Percentiles rank a stretch among this genome's conserved stretches.
phyloP scores from a whole-genome alignment of 2,113 vertebrate genomes.

The Emydocephalus ijimae region DNA sequence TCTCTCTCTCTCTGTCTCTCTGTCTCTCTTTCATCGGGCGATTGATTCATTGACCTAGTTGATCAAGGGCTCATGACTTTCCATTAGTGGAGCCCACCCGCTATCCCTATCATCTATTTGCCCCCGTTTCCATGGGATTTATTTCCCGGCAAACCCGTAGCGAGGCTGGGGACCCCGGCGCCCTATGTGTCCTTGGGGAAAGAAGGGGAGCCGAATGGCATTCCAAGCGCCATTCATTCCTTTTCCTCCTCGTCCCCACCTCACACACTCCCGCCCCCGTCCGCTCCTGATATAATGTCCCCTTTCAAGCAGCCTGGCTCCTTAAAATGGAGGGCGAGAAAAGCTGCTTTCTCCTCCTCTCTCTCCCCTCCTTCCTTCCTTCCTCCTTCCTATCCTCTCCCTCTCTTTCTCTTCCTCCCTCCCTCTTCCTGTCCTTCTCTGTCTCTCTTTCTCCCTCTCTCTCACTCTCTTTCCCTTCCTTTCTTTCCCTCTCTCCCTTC shows the following conservation, averaged over 20 bases:
- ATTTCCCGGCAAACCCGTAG: neutral
- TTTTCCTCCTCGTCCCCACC: neutral
- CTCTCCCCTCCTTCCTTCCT: too few relatives aligned
- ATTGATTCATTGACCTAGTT: neutral
- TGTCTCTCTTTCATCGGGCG: neutral
- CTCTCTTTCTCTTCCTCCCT: too few relatives aligned
- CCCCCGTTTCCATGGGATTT: neutral
- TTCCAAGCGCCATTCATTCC: neutral
- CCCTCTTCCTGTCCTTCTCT: too few relatives aligned
- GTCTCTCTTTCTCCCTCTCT: too few relatives aligned
- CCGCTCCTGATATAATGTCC: neutral
- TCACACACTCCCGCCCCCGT: accelerated
- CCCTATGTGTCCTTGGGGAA: neutral
- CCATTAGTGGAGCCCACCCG: neutral
- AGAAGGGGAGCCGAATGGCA: neutral
- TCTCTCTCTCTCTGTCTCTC: neutral
- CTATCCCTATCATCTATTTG: neutral
- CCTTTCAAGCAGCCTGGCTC: neutral
- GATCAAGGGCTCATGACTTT: neutral
- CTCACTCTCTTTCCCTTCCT: too few relatives aligned
- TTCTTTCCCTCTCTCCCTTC: too few relatives aligned
- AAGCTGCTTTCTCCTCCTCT: neutral
- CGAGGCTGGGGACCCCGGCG: neutral
- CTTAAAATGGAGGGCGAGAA: neutral
- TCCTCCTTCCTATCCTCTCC: too few relatives aligned